Evolutionary conservation across 2,888 invertebrate species (phyloP).

Genomic region (Elmis aenea): DNA sequence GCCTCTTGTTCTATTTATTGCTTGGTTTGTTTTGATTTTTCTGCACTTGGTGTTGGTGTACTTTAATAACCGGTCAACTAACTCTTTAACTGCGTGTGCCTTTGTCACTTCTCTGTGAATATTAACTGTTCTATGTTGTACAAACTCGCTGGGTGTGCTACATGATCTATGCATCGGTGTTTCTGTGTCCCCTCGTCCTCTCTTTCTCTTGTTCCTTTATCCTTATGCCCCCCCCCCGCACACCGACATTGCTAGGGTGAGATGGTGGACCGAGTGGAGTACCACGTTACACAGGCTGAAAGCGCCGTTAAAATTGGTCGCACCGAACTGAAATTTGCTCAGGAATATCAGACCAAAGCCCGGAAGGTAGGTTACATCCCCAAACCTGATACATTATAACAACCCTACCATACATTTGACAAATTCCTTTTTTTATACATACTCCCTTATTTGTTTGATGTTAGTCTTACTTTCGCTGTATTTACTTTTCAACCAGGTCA

Average conservation of each 20-base stretch:
- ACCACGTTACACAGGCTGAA: slow-evolving; percentile 81
- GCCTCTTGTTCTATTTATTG: slow-evolving; percentile 21
- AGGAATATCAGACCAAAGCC: slow-evolving; percentile 80
- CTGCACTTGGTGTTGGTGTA: slow-evolving; percentile 17
- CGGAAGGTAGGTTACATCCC: slow-evolving; percentile 67
- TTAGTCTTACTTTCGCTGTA: too few relatives aligned
- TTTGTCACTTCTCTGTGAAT: slow-evolving; percentile 38
- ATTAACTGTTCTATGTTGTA: slow-evolving; percentile 35
- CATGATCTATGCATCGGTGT: slow-evolving; percentile 41
- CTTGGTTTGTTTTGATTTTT: slow-evolving; percentile 9
- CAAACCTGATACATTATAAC: not conserved
- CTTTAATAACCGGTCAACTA: slow-evolving; percentile 32
- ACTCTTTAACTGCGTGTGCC: slow-evolving; percentile 40
- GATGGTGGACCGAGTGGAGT: slow-evolving; percentile 91
- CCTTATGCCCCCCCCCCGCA: slow-evolving; percentile 19
- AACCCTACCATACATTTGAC: too few relatives aligned
- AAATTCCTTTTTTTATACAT: too few relatives aligned
- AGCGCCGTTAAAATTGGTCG: slow-evolving; percentile 80
- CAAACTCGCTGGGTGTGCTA: slow-evolving; percentile 35
- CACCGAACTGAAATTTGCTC: slow-evolving; percentile 71
- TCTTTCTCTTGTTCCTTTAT: slow-evolving; percentile 17
- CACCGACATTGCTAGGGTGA: slow-evolving; percentile 65
- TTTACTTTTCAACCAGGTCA: too few relatives aligned
- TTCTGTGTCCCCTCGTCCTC: slow-evolving; percentile 30
- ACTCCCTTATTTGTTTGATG: too few relatives aligned